phyloP scores from a whole-genome alignment of 2,113 vertebrate genomes.

The Macrotus californicus region DNA sequence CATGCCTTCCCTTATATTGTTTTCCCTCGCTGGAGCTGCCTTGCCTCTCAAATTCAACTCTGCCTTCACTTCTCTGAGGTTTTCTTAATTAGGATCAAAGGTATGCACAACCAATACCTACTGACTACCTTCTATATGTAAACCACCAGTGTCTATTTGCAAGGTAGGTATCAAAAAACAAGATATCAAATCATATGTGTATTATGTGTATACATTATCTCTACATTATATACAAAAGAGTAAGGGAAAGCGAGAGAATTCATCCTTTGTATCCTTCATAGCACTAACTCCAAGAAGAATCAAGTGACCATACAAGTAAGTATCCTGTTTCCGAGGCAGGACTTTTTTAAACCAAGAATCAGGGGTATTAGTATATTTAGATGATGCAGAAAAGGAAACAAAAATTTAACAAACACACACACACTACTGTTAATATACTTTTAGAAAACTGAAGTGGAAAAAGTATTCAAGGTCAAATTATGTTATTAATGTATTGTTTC shows the following conservation, averaged over 20 bases:
- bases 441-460: background rate
- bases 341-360: background rate
- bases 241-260: background rate
- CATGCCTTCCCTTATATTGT: accelerated
- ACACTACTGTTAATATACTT: background rate
- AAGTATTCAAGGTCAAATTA: background rate
- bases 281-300: background rate
- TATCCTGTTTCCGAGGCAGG: background rate
- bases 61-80: background rate
- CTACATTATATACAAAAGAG: background rate
- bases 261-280: background rate
- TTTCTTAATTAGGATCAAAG: background rate
- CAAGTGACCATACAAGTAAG: background rate
- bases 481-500: background rate
- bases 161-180: background rate
- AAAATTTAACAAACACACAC: background rate
- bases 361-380: background rate
- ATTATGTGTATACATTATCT: background rate
- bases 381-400: background rate
- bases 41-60: background rate
- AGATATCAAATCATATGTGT: background rate
- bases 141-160: background rate
- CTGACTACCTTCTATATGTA: background rate
- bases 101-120: background rate
- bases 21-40: background rate